Evolutionary conservation across 2,113 vertebrate species (phyloP).

Genomic region (Turnix velox): DNA sequence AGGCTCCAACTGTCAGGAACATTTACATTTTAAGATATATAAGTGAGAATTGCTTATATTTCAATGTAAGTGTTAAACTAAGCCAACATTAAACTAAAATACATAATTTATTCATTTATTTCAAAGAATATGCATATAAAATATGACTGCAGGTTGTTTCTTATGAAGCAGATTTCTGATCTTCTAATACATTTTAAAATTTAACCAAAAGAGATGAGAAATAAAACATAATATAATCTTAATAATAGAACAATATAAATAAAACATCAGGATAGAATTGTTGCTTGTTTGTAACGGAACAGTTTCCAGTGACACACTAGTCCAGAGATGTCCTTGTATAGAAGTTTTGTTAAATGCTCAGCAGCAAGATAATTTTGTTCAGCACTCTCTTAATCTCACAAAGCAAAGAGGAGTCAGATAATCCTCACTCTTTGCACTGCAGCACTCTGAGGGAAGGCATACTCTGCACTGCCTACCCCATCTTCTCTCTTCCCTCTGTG

Average conservation of each 20-base stretch:
- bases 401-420: background rate
- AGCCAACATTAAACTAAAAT: background rate
- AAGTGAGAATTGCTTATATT: background rate
- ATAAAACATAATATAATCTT: background rate
- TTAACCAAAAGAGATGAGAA: background rate
- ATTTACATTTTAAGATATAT: background rate
- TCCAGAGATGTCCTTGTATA: background rate
- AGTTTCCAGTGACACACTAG: background rate
- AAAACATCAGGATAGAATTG: background rate
- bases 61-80: background rate
- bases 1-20: background rate
- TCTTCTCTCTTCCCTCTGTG: background rate
- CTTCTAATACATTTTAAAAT: background rate
- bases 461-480: background rate
- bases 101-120: background rate
- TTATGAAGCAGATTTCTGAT: background rate
- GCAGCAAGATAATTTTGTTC: background rate
- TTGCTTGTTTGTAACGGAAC: background rate
- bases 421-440: background rate
- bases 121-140: background rate
- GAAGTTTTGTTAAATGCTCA: background rate
- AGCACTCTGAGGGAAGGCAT: background rate
- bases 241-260: background rate
- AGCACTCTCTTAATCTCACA: background rate
- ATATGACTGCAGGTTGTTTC: background rate